phyloP scores from a whole-genome alignment of 2,888 invertebrate species.

The Coremacera marginata region DNA sequence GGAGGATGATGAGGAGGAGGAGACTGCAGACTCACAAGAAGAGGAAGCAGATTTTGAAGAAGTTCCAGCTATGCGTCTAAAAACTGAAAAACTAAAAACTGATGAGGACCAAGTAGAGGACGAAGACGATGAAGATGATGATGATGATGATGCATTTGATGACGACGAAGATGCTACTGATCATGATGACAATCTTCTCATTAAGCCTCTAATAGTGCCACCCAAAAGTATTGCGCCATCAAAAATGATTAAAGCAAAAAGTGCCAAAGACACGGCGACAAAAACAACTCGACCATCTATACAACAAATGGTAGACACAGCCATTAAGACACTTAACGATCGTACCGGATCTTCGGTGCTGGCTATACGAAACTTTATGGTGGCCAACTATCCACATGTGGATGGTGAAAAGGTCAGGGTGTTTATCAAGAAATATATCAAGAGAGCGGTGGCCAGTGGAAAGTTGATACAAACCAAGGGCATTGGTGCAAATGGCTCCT shows the following conservation, averaged over 20 bases:
- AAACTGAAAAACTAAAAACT: conserved; percentile 25
- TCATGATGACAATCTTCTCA: conserved; percentile 26
- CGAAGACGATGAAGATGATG: conserved; percentile 7
- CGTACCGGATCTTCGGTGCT: conserved; percentile 73
- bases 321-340: conserved; percentile 72
- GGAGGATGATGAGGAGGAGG: not conserved
- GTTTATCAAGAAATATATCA: conserved; percentile 74
- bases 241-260: not conserved
- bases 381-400: conserved; percentile 72
- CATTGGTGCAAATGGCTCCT: conserved; percentile 45
- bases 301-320: conserved; percentile 73
- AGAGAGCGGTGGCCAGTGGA: conserved; percentile 72
- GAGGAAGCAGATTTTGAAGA: conserved; percentile 12
- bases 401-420: conserved; percentile 73
- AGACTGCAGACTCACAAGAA: not conserved
- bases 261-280: not conserved
- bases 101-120: conserved; percentile 23
- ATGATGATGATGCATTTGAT: conserved; percentile 8
- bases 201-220: not conserved
- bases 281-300: conserved; percentile 51
- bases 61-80: not conserved
- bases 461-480: conserved; percentile 60
- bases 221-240: not conserved
- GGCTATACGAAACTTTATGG: conserved; percentile 74
- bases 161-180: conserved; percentile 36